Evolutionary conservation across 2,888 invertebrate species (phyloP), one percentile per base, ranked within the genome.

Genomic region (Drosophila kokeensis): DNA sequence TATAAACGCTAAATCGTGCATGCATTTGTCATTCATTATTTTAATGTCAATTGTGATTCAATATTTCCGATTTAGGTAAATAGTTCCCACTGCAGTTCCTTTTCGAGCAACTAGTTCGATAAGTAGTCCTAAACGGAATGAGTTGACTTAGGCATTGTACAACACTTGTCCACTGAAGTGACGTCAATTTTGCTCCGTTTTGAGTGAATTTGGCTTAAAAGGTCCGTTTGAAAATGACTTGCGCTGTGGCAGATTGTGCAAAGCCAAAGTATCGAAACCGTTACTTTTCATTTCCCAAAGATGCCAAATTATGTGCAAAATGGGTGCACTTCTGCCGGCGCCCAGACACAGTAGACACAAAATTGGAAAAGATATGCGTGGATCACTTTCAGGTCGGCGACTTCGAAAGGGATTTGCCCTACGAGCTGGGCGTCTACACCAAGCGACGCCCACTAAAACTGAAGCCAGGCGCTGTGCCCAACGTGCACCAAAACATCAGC

Each of bases 121-220:
- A 50, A 27, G 27, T 40, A 54, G 11, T 53, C 15, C 1, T 6
- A 24, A 5, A 4, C 6, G 2, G 29, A 40, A 36, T 34, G 6
- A 5, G 1, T 21, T 38, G 15, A 11, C 6, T 18, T 15, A 4
- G 6, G 10, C 55, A 30, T 27, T 61, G 4, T 2, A 15, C 54
- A 76, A 2, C 76, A 75, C 45, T 62, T 0, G 5, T 48, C 2
- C 0, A 7, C 4, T 29, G 15, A 7, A 6, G 70, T 70, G 75
- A 65, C 70, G 76, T 65, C 69, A 65, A 45, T 70, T 55, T 38
- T 59, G 76, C 70, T 65, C 62, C 7, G 3, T n/a, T 57, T 53
- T 42, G 18, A 30, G 30, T 38, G 15, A 7, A 54, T 48, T 68
- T 59, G 4, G 10, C 11, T 42, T 34, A 1, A 54, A 62, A 36